These are phyloP conservation scores for Lycocorax pyrrhopterus DNA, from an alignment of 2,113 vertebrate species.

Conservation along the genomic window DNA sequence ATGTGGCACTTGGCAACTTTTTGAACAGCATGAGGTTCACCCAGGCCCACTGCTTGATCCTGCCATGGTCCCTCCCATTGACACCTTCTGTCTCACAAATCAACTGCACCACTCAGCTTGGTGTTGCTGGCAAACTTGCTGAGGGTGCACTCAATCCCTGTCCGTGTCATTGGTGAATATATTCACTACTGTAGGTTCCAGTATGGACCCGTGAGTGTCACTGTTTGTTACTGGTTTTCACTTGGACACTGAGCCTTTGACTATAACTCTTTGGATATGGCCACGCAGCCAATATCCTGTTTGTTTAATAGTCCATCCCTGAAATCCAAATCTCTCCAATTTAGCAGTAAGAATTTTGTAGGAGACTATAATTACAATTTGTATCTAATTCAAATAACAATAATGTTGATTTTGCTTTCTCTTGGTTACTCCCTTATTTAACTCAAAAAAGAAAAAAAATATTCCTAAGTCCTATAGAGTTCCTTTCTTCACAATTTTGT, in stretches of 20 bases:
- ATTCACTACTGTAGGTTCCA: background rate
- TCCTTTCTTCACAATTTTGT: background rate
- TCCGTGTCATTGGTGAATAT: background rate
- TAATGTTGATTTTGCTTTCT: background rate
- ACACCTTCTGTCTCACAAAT: accelerated
- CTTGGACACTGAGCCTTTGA: background rate
- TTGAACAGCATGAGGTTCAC: background rate
- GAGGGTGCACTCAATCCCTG: background rate
- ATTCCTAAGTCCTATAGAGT: background rate
- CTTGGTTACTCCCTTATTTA: background rate
- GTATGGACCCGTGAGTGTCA: background rate
- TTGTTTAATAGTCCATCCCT: background rate
- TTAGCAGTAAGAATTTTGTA: background rate
- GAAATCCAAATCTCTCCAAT: background rate
- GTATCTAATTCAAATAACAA: background rate
- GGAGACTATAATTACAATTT: background rate
- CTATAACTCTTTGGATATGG: accelerated
- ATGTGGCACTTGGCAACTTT: too few relatives aligned
- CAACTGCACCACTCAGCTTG: accelerated
- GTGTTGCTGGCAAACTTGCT: background rate
- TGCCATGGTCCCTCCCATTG: background rate
- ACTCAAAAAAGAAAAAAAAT: background rate
- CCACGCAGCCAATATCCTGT: background rate
- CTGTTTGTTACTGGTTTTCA: background rate
- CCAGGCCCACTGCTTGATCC: too few relatives aligned